These are phyloP conservation scores for Larimichthys crocea DNA, from an alignment of 2,113 vertebrate species.

Conservation along the genomic window DNA sequence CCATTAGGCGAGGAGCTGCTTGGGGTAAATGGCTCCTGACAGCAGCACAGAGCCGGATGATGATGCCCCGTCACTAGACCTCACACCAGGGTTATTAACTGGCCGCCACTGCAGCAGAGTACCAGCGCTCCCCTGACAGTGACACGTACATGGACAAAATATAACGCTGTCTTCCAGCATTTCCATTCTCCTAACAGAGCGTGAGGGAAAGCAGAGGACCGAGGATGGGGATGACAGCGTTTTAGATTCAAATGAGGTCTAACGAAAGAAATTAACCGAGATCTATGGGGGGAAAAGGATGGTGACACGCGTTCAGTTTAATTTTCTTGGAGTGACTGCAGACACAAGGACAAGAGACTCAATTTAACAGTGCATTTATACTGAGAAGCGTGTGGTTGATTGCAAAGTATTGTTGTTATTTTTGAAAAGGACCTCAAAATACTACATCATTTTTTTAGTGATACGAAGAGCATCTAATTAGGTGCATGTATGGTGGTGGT, in stretches of 20 bases:
- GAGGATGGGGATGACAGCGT: constrained; percentile 7
- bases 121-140: constrained; percentile 62
- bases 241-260: constrained; percentile 54
- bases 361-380: constrained; percentile 3
- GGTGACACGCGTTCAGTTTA: not conserved
- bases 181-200: constrained; percentile 16
- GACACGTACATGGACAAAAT: constrained; percentile 66
- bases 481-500: not conserved
- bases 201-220: constrained; percentile 8
- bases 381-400: not conserved
- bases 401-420: constrained; percentile 3
- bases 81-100: constrained; percentile 83
- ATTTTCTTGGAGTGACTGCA: constrained; percentile 3
- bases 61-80: constrained; percentile 77
- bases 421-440: constrained; percentile 22
- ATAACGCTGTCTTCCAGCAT: constrained; percentile 40
- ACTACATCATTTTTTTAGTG: constrained; percentile 10
- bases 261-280: constrained; percentile 37
- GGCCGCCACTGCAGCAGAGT: constrained; percentile 62
- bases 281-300: constrained; percentile 16
- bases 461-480: constrained; percentile 36
- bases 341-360: not conserved
- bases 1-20: constrained; percentile 79
- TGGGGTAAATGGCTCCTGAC: constrained; percentile 82
- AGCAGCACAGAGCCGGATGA: constrained; percentile 74